Base-by-base conservation (phyloP, 2,797 vertebrate genomes). In the Alosa sapidissima region DNA sequence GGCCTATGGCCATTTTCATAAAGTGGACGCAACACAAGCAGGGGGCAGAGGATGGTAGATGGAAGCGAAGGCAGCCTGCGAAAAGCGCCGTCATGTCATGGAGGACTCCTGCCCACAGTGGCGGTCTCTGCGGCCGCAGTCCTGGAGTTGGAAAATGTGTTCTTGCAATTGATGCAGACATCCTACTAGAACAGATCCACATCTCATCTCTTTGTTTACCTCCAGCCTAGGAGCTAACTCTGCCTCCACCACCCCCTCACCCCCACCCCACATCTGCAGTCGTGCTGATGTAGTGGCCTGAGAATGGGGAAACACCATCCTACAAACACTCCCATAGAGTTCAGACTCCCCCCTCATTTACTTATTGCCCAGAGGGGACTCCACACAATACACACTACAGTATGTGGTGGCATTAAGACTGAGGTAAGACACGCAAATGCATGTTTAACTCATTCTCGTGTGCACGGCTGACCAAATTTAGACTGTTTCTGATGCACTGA, bases 271-370 rank as follows among this genome's bases (percentile, higher is more conserved):
- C 83, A 72, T 65, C 60, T 81, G 62, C 58, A 81, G 36, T 11
- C 90, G 90, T 75, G 91, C 92, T 94, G 93, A 94, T 94, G 91
- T 91, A 93, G 93, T 90, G 91, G 92, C 92, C 90, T 88, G 89
- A 86, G 93, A 92, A 93, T 90, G 93, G 94, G 94, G 93, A 93
- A 94, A 95, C 93, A 95, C 95, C 94, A 93, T 93, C 91, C 91
- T 81, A 83, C 84, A 49, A 85, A 52, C 87, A 78, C 85, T 84
- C 41, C 11, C 87, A 86, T 87, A 9, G 33, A 78, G 88, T 72
- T 87, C 83, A 90, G 78, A 85, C 81, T 85, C 88, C 84, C 84
- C 51, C 87, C 65, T 87, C 72, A 87, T 19, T 19, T 55, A 5
- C 19, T 5, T 55, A 7, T 21, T 55, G 54, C 68, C 24, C 3